A percentile compares a stretch with the other conserved stretches of the same genome.
Evolutionary conservation across 2,888 invertebrate genomes (phyloP).

Genomic region (Eulithis prunata): DNA sequence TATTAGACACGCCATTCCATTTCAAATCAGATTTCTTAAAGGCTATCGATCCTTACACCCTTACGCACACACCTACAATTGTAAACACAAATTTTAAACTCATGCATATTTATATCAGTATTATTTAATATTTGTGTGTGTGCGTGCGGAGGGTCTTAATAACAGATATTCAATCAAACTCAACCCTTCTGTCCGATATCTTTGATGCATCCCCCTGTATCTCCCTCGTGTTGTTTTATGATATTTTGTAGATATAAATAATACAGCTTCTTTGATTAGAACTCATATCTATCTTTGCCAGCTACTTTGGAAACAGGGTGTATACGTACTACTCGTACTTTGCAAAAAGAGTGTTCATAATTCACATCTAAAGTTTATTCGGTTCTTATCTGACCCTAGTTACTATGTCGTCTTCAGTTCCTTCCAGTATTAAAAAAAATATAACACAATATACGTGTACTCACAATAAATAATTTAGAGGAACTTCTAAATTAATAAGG

Average conservation of each 20-base stretch:
- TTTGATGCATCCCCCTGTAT: constrained; percentile 67
- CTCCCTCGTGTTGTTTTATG: constrained; percentile 54
- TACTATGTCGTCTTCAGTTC: too few species aligned
- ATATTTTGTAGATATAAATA: constrained; percentile 41
- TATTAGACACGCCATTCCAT: constrained; percentile 26
- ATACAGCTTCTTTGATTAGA: constrained; percentile 48
- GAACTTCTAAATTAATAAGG: too few species aligned
- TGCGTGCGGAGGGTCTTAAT: constrained; percentile 76
- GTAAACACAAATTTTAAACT: constrained; percentile 71
- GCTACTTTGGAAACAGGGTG: not conserved
- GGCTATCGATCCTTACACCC: constrained; percentile 39
- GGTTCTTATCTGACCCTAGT: too few species aligned
- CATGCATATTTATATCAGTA: constrained; percentile 84
- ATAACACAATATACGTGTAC: too few species aligned
- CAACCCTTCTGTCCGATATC: constrained; percentile 78
- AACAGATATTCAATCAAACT: constrained; percentile 85
- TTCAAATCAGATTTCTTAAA: constrained; percentile 39
- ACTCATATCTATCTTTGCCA: constrained; percentile 19
- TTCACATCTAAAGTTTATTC: not conserved
- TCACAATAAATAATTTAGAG: too few species aligned
- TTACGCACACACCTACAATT: constrained; percentile 45
- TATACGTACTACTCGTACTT: too few species aligned
- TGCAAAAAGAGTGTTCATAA: not conserved
- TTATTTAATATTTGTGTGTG: constrained; percentile 78
- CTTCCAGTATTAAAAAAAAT: too few species aligned